phyloP scores from a whole-genome alignment of 2,797 vertebrate species.

The Hozukius guyotensis region DNA sequence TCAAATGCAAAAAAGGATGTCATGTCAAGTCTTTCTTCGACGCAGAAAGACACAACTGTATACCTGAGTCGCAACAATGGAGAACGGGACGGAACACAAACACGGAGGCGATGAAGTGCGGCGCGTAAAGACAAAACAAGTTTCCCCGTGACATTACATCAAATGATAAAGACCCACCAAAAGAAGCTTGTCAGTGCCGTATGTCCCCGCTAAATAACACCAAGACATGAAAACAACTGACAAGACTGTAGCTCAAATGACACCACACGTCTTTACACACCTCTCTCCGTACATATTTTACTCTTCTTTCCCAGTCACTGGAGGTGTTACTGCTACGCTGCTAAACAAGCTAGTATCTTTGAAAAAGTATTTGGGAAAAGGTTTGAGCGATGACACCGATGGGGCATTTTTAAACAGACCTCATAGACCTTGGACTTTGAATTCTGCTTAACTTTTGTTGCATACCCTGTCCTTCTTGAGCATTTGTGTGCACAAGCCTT shows the following conservation, averaged over 20 bases:
- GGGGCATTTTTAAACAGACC: constrained; percentile 45
- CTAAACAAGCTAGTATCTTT: constrained; percentile 3
- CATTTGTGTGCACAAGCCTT: constrained; percentile 44
- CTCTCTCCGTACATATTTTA: constrained; percentile 18
- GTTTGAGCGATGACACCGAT: constrained; percentile 34
- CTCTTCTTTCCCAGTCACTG: not conserved
- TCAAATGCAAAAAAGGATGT: constrained; percentile 66
- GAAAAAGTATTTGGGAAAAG: constrained; percentile 18
- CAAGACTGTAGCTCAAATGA: constrained; percentile 29
- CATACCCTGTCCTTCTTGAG: constrained; percentile 61
- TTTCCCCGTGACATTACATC: constrained; percentile 41
- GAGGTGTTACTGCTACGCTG: constrained; percentile 22
- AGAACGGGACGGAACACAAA: constrained; percentile 6
- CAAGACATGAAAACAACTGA: constrained; percentile 28
- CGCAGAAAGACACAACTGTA: constrained; percentile 43
- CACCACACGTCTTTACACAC: constrained; percentile 33
- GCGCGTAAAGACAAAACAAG: constrained; percentile 23
- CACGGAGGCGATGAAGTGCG: not conserved
- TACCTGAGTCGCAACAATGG: constrained; percentile 32
- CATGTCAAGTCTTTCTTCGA: constrained; percentile 61
- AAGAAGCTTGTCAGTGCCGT: constrained; percentile 43
- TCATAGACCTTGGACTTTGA: constrained; percentile 66
- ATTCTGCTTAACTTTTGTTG: constrained; percentile 69
- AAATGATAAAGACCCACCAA: constrained; percentile 44
- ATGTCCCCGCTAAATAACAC: constrained; percentile 38